Base-by-base conservation (phyloP, 37 sponge, comb jelly and placozoan species). In the Spongia lamella region DNA sequence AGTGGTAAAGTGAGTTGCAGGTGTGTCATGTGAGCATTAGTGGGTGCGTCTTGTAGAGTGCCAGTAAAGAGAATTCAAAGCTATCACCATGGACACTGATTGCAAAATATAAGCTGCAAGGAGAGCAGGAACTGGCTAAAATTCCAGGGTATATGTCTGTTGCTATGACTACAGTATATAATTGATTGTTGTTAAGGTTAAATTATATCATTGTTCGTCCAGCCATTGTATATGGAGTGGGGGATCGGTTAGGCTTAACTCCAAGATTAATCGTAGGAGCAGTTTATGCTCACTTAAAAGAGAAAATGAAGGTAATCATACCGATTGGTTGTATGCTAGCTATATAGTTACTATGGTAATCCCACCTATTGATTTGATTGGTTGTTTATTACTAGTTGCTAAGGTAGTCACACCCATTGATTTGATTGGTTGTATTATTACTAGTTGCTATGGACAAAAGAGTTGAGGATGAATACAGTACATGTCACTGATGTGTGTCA, bases 391-490 rank as follows among this genome's bases (percentile, higher is more conserved):
- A 20, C 29, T 1, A 63, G 40, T 34, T 3, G 20, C 3, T 31
- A 21, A 22, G 3, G 39, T 34, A 5, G 29, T n/a, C 9, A 24
- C n/a, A n/a, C n/a, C n/a, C n/a, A n/a, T n/a, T n/a, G n/a, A n/a
- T n/a, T n/a, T n/a, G 29, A 16, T 34, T n/a, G 15, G 67, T 66
- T n/a, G 20, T 64, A 11, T 11, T 25, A 64, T 5, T 9, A 27
- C 33, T 54, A 86, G 93, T 66, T 98, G 66, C 79, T 98, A 31
- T 98, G 99, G 99, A 87, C 84, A 16, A 90, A 92, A 77, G 89
- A 92, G 29, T 79, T 98, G 61, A 61, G 25, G 6, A 92, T 98
- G 83, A 95, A 98, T 71, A 95, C 96, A 3, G 96, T 98, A 1
- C 99, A 98, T 63, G 93, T 98, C 3, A 58, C 27, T 25, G 99